Evolutionary conservation across 2,113 vertebrate genomes (phyloP), one percentile per base, ranked within the genome.

Genomic region (Hiodon tergisus): DNA sequence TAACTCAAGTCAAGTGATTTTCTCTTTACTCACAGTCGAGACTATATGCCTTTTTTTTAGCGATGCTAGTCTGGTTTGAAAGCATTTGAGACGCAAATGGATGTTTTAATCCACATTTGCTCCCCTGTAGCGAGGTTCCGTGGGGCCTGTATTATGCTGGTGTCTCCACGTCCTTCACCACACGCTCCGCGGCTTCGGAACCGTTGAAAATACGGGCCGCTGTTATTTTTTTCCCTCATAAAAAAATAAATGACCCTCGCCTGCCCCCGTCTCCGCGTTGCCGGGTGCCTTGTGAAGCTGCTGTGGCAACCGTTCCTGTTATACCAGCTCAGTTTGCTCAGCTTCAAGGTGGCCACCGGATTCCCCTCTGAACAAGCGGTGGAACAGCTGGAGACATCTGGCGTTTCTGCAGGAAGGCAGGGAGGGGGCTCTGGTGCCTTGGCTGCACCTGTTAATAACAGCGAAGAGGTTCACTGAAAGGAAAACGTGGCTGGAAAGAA

Each of bases 381-480:
- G 73, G 67, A 58, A 58, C 78, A 77, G 70, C 78, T 76, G 78
- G 65, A 76, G 70, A 77, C 78, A 79, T 77, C 78, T 79, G 78
- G 78, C 53, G 53, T 70, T 68, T 16, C 71, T 52, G 60, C 67
- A 62, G 52, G 47, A 1, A 50, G 58, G 59, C 31, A 51, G 31
- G 69, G 54, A 61, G 65, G 69, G 53, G 74, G 57, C 53, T 54
- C 17, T 47, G 53, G 63, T 16, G 67, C 72, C 72, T 76, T 74
- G 67, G 67, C 53, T 57, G 80, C 82, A 83, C 82, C 80, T 83
- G 82, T 51, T 80, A 69, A 70, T 69, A 78, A 69, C 76, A 73
- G 62, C 62, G 14, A 67, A 62, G 73, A 76, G 73, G 7, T 60
- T 13, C 50, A 10, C 51, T 70, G 7, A 72, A 52, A 69, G 54